Evolutionary conservation across 1,140 invertebrate species (phyloP).

Genomic region (Drosophila subobscura): DNA sequence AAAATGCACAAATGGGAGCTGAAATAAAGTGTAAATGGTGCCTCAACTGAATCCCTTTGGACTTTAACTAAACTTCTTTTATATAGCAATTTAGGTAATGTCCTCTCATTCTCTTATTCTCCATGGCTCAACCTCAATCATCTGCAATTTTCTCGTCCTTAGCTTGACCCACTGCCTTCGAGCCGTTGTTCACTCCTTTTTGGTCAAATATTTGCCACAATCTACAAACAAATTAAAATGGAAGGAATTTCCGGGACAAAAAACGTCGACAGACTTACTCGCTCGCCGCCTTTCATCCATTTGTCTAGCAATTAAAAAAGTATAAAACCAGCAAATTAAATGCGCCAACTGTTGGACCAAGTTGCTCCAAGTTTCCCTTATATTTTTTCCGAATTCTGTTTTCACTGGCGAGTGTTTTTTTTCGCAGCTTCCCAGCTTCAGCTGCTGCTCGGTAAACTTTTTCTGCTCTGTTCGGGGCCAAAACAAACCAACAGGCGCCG

Average conservation of each 20-base stretch:
- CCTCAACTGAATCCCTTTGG: too few relatives aligned
- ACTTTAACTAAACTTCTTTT: background rate
- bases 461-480: slow-evolving; percentile 13
- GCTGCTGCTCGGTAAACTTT: slow-evolving; percentile 28
- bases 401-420: slow-evolving; percentile 29
- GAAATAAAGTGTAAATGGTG: too few relatives aligned
- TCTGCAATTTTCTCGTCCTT: slow-evolving; percentile 16
- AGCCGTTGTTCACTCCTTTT: slow-evolving; percentile 3
- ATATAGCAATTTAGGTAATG: background rate
- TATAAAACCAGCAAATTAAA: slow-evolving; percentile 81
- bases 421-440: slow-evolving; percentile 8
- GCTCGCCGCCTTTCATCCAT: slow-evolving; percentile 45
- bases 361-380: slow-evolving; percentile 31
- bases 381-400: slow-evolving; percentile 34
- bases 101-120: background rate
- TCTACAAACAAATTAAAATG: slow-evolving; percentile 59
- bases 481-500: slow-evolving; percentile 68
- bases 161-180: slow-evolving; percentile 19
- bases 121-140: slow-evolving; percentile 8
- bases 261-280: slow-evolving; percentile 16
- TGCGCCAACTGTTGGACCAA: slow-evolving; percentile 68
- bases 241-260: slow-evolving; percentile 24
- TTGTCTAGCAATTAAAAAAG: slow-evolving; percentile 80
- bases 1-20: too few relatives aligned
- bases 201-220: slow-evolving; percentile 58